Evolutionary conservation across 2,113 vertebrate genomes (phyloP).

Genomic region (Verasper variegatus): DNA sequence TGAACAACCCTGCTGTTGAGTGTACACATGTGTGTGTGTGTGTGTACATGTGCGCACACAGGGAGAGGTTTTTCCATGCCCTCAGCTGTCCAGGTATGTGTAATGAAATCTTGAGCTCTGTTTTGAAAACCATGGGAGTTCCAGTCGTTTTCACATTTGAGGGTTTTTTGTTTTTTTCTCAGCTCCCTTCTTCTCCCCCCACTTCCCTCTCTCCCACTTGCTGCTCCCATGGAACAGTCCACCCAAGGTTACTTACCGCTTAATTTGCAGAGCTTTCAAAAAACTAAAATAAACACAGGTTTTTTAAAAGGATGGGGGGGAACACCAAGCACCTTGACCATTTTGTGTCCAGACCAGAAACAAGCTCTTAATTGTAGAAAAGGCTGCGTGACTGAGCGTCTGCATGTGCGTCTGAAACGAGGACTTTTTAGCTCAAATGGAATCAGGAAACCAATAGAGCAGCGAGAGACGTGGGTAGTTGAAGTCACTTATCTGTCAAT

Average conservation of each 20-base stretch:
- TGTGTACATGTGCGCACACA: background rate
- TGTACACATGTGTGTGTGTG: slow-evolving; percentile 21
- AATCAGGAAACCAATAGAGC: slow-evolving; percentile 43
- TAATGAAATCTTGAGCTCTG: slow-evolving; percentile 78
- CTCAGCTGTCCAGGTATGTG: slow-evolving; percentile 82
- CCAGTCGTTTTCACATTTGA: slow-evolving; percentile 75
- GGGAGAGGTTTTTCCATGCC: slow-evolving; percentile 79
- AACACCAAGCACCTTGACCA: slow-evolving; percentile 63
- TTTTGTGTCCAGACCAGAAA: slow-evolving; percentile 45
- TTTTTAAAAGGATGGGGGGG: slow-evolving; percentile 36
- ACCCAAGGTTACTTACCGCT: slow-evolving; percentile 49
- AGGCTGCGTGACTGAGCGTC: slow-evolving; percentile 7
- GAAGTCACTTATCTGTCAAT: slow-evolving; percentile 43
- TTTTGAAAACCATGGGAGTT: slow-evolving; percentile 80
- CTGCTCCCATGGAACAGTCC: slow-evolving; percentile 53
- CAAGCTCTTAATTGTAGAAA: slow-evolving; percentile 32
- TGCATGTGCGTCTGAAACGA: slow-evolving; percentile 19
- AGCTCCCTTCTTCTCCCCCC: slow-evolving; percentile 27
- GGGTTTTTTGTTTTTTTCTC: slow-evolving; percentile 44
- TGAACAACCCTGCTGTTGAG: slow-evolving; percentile 45
- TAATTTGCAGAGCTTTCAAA: slow-evolving; percentile 59
- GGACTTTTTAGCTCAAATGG: background rate
- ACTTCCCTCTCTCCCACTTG: slow-evolving; percentile 17
- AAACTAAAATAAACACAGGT: slow-evolving; percentile 68
- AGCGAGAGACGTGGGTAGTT: slow-evolving; percentile 15